Base-by-base conservation (phyloP, 2,113 vertebrate species). In the Lucifuga dentata region DNA sequence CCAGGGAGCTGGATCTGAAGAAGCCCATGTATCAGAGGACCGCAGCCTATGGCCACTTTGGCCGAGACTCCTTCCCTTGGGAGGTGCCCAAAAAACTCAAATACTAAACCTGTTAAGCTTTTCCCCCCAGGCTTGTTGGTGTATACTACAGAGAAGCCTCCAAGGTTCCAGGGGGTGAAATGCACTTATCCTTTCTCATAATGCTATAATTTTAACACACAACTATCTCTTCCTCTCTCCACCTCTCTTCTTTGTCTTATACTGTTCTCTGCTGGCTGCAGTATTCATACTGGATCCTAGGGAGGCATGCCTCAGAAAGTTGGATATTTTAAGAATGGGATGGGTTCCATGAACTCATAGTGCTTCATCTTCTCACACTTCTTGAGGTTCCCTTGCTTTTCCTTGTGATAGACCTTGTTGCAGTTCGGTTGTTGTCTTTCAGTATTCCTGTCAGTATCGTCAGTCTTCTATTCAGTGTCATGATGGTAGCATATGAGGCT, bases 1-100 rank as follows among this genome's bases (percentile, higher is more conserved):
- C 92, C 94, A 99, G 97, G 96, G 97, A 98, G 86, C 94, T 99
- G 96, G 96, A 98, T 92, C 95, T 99, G 96, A 99, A 97, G 96
- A 97, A 95, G 86, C 95, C 97, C 88, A 93, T 98, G 86, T 99
- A 99, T 95, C 97, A 99, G 95, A 95, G 94, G 95, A 98, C 97
- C 5, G 97, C 97, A 83, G 95, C 95, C 88, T 98, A 99, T 90
- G 97, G 97, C 92, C 97, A 98, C 92, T 98, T 98, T 94, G 97
- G 97, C 93, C 96, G 97, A 90, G 95, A 98, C 90, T 94, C 93
- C 90, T 99, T 99, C 94, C 92, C 96, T 72, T 99, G 97, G 97
- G 97, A 99, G 93, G 89, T 96, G 68, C 96, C 96, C 90, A 98
- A 95, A 94, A 98, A 99, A 52, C 95, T 99, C 69, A 95, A 97